Evolutionary conservation across 1,140 invertebrate species (phyloP).

Genomic region (Oreohelix idahoensis): DNA sequence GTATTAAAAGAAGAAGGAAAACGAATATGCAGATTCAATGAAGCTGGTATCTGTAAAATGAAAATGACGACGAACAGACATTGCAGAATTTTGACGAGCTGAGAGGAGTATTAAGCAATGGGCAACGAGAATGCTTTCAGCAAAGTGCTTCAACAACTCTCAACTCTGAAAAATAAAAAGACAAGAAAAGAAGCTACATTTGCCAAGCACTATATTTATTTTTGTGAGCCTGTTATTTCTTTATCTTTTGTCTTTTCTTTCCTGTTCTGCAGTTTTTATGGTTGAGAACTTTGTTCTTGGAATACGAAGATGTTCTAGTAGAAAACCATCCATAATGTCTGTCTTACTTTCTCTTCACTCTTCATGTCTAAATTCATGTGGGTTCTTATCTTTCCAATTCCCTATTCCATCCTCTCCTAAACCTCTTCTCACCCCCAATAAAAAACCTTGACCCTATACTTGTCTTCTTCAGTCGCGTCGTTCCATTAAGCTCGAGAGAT

Average conservation of each 20-base stretch:
- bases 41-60: too few species aligned
- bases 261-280: neutral
- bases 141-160: too few species aligned
- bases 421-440: neutral
- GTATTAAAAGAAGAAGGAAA: too few species aligned
- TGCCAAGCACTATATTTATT: neutral
- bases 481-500: slow-evolving; percentile 1
- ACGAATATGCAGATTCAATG: too few species aligned
- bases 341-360: neutral
- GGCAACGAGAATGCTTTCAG: too few species aligned
- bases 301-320: neutral
- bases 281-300: neutral
- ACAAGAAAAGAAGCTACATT: neutral
- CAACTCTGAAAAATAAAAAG: too few species aligned
- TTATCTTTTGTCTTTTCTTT: neutral
- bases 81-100: too few species aligned
- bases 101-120: too few species aligned
- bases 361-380: neutral
- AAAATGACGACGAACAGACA: too few species aligned
- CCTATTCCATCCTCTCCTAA: neutral
- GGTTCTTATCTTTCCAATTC: slow-evolving; percentile 1
- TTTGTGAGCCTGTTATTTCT: neutral
- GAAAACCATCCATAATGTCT: neutral
- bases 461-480: neutral
- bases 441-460: slow-evolving; percentile 1